These are phyloP conservation scores for Etheostoma cragini DNA, from an alignment of 2,113 vertebrate species.

Conservation along the genomic window DNA sequence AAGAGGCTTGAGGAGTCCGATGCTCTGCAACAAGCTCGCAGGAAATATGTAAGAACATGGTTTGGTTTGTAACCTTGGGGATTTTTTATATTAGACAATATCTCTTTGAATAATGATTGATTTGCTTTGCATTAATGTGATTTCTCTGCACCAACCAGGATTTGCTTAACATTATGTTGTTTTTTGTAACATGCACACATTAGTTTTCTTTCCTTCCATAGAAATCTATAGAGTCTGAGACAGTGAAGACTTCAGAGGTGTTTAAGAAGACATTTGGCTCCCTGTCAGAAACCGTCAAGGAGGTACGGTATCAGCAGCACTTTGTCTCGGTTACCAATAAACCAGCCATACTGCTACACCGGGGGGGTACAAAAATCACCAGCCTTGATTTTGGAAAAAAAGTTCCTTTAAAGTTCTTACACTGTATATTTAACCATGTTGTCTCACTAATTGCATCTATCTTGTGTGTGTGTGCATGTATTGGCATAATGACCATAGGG, in stretches of 20 bases:
- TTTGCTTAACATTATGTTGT: neutral
- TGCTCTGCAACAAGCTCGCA: constrained; percentile 91
- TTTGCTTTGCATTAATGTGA: neutral
- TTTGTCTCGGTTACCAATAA: neutral
- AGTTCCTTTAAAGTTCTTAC: neutral
- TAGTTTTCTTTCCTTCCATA: constrained; percentile 56
- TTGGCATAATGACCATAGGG: constrained; percentile 76
- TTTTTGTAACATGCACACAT: neutral
- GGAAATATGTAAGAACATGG: constrained; percentile 90
- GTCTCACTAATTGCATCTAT: neutral
- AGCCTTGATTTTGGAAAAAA: neutral
- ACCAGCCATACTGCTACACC: neutral
- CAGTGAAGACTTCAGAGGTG: constrained; percentile 91
- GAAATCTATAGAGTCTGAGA: constrained; percentile 97
- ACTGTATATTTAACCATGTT: neutral
- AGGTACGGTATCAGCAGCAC: constrained; percentile 80
- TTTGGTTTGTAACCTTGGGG: neutral
- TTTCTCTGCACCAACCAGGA: neutral
- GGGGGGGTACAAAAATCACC: neutral
- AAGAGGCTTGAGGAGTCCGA: constrained; percentile 95
- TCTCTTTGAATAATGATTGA: neutral
- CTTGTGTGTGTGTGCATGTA: neutral
- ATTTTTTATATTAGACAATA: neutral
- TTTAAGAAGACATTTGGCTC: constrained; percentile 92
- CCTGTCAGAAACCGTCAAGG: constrained; percentile 90